A percentile compares a stretch with the other conserved stretches of the same genome.
These are phyloP conservation scores for Cyphomyrus discorhynchus DNA, from an alignment of 2,113 vertebrate genomes.

Conservation along the genomic window DNA sequence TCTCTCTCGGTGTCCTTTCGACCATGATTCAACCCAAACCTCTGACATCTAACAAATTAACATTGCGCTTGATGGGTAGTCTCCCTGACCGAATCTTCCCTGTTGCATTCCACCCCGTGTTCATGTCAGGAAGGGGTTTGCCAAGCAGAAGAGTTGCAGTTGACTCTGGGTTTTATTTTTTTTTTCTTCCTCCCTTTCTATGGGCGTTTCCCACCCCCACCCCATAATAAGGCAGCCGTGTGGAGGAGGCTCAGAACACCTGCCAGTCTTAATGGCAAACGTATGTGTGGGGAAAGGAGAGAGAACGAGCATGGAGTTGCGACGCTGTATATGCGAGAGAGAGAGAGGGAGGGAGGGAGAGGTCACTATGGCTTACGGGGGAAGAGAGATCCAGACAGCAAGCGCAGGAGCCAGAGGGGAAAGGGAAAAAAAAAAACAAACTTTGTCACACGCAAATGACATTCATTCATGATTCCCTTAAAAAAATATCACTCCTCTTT, in stretches of 20 bases:
- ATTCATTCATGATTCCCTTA: not conserved
- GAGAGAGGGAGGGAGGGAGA: not conserved
- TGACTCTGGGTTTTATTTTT: constrained; percentile 15
- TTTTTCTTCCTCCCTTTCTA: not conserved
- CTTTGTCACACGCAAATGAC: not conserved
- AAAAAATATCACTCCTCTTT: not conserved
- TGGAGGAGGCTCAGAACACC: constrained; percentile 54
- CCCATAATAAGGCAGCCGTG: constrained; percentile 46
- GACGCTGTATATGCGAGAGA: not conserved
- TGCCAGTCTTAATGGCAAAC: constrained; percentile 64
- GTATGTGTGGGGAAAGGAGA: constrained; percentile 43
- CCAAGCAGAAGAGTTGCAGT: constrained; percentile 6
- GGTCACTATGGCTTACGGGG: constrained; percentile 18
- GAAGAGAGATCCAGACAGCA: constrained; percentile 22
- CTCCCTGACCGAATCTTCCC: not conserved
- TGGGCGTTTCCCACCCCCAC: not conserved
- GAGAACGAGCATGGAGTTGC: not conserved
- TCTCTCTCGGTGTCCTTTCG: not conserved
- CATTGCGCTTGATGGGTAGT: not conserved
- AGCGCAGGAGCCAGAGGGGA: not conserved
- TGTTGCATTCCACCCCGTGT: not conserved
- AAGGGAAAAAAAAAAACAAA: not conserved
- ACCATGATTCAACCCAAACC: not conserved
- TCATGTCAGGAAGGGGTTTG: constrained; percentile 12
- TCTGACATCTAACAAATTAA: constrained; percentile 8